Evolutionary conservation across 2,888 invertebrate species (phyloP).

Genomic region (Tinea trinotella): DNA sequence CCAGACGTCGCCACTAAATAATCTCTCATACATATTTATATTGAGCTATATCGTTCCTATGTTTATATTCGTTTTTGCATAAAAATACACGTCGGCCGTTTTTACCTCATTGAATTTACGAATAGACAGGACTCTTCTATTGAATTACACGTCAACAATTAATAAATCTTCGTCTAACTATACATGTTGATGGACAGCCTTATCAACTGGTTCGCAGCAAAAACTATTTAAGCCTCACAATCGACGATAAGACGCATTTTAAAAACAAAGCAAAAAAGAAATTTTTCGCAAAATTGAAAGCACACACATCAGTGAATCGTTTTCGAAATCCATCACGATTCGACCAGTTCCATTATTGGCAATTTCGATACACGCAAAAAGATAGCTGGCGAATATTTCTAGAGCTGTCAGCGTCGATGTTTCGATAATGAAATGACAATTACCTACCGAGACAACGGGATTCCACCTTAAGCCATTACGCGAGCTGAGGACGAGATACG

Average conservation of each 20-base stretch:
- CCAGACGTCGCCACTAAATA: slow-evolving; percentile 15
- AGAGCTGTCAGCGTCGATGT: slow-evolving; percentile 9
- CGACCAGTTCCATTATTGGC: slow-evolving; percentile 58
- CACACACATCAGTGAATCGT: background rate
- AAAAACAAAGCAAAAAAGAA: background rate
- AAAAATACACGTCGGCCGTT: background rate
- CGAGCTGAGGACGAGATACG: background rate
- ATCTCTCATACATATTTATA: slow-evolving; percentile 19
- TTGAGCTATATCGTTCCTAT: background rate
- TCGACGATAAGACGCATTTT: background rate
- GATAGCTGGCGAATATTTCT: slow-evolving; percentile 49
- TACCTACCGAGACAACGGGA: slow-evolving; percentile 30
- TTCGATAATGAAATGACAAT: slow-evolving; percentile 65
- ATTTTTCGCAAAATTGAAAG: background rate
- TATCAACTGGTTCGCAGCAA: background rate
- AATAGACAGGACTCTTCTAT: background rate
- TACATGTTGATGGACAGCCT: background rate
- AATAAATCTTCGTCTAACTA: background rate
- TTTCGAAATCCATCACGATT: slow-evolving; percentile 43
- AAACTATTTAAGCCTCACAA: background rate
- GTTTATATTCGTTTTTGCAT: background rate
- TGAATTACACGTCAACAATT: background rate
- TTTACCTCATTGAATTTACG: background rate
- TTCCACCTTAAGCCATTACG: slow-evolving; percentile 3
- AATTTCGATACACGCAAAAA: slow-evolving; percentile 58